Evolutionary conservation across 2,113 vertebrate species (phyloP).

Genomic region (Ovis aries): ARS-UI_Ramb_v3.0 NC_056057.1:45338501-45339000

Average conservation of each 20-base stretch:
- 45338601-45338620: background rate
- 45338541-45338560: background rate
- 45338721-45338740: background rate
- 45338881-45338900: background rate
- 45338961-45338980: background rate
- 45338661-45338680: background rate
- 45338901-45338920: background rate
- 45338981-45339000: constrained; percentile 7
- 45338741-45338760: background rate
- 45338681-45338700: background rate
- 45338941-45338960: background rate
- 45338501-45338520: background rate
- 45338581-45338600: background rate
- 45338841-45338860: constrained; percentile 12
- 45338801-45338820: background rate
- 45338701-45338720: background rate
- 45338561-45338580: background rate
- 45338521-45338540: background rate
- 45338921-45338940: background rate
- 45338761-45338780: background rate
- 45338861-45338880: background rate
- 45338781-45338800: background rate
- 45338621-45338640: background rate
- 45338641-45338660: background rate
- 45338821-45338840: background rate